These are phyloP conservation scores for western clawed frog (Xenopus tropicalis) DNA, from an alignment of 2,113 vertebrate species.

Conservation along the genomic window DNA sequence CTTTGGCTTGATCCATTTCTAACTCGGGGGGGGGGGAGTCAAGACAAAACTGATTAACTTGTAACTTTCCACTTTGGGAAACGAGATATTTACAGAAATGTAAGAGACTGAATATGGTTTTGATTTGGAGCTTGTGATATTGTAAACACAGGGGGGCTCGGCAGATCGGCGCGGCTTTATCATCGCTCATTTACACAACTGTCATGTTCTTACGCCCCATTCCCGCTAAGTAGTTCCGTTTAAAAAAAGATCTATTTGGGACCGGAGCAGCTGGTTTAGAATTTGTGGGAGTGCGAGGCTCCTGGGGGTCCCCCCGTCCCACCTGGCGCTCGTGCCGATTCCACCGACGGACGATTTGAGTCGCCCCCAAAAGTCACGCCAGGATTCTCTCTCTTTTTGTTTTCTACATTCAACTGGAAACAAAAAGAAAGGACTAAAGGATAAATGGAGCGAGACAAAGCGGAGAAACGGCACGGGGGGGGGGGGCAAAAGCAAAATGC, in stretches of 20 bases:
- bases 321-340: not conserved
- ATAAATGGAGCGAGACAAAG: not conserved
- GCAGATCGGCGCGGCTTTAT: not conserved
- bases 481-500: not conserved
- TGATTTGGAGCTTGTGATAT: slow-evolving; percentile 14
- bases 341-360: not conserved
- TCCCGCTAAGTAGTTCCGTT: not conserved
- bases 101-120: slow-evolving; percentile 21
- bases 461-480: not conserved
- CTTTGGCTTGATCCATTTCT: slow-evolving; percentile 62
- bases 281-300: not conserved
- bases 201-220: not conserved
- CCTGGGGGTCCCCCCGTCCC: not conserved
- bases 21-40: not conserved
- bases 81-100: slow-evolving; percentile 17
- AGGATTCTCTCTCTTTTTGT: not conserved
- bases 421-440: not conserved
- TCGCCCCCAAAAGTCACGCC: not conserved
- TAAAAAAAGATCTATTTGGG: slow-evolving; percentile 1
- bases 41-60: slow-evolving; percentile 17
- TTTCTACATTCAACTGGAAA: not conserved
- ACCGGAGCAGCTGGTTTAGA: not conserved
- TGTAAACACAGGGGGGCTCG: not conserved
- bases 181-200: not conserved
- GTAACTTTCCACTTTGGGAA: slow-evolving; percentile 21